Conservation (phyloP, 1,140 invertebrate species). For the Teleopsis dalmanni region DNA sequence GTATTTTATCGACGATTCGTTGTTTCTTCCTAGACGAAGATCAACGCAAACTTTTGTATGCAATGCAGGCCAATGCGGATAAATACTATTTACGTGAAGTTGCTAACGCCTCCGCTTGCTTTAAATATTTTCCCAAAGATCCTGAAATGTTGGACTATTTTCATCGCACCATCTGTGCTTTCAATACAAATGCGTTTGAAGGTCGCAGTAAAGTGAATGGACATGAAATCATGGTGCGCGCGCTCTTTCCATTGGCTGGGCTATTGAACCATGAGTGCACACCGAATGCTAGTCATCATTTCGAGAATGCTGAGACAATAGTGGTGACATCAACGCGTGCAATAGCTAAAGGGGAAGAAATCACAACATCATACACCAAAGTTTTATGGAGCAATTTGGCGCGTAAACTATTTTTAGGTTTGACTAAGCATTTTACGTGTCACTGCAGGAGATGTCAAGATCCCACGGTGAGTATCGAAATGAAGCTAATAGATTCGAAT, state of each 20-base stretch:
- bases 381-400: conserved; percentile 64
- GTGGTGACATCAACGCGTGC: conserved; percentile 54
- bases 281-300: conserved; percentile 64
- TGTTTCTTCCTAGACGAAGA: conserved; percentile 49
- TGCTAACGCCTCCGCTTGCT: conserved; percentile 51
- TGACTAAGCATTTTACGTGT: conserved; percentile 70
- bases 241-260: conserved; percentile 63
- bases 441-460: conserved; percentile 62
- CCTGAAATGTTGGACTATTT: conserved; percentile 52
- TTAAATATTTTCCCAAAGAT: conserved; percentile 51
- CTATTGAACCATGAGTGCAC: conserved; percentile 68
- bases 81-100: conserved; percentile 53
- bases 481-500: too few relatives aligned
- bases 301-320: conserved; percentile 53
- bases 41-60: conserved; percentile 49
- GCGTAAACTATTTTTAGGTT: conserved; percentile 55
- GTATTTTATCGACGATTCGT: conserved; percentile 54
- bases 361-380: conserved; percentile 65
- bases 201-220: conserved; percentile 49
- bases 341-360: conserved; percentile 58
- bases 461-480: conserved; percentile 50
- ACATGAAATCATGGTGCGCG: conserved; percentile 52
- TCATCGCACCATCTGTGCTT: conserved; percentile 49
- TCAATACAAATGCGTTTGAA: conserved; percentile 72
- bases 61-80: conserved; percentile 51